Conservation (phyloP, 2,888 invertebrate genomes). For the Gastrophysa polygoni region DNA sequence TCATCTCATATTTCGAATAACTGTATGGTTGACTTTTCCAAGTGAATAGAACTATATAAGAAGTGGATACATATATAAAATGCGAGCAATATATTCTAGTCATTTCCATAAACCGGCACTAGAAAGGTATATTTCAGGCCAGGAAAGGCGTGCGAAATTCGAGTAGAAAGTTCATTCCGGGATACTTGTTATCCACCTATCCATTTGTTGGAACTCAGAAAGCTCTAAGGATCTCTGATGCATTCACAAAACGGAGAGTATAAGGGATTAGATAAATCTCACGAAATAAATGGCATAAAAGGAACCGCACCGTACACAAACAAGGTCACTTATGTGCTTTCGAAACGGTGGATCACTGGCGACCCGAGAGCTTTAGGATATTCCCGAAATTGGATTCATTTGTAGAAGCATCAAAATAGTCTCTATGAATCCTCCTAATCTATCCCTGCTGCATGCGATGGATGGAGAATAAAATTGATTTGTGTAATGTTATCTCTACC, state of each 20-base stretch:
- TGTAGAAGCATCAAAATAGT: slow-evolving; percentile 16
- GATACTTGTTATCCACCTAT: slow-evolving; percentile 10
- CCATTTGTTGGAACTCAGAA: not conserved
- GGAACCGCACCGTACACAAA: slow-evolving; percentile 6
- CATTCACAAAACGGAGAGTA: slow-evolving; percentile 34
- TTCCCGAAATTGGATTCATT: slow-evolving; percentile 22
- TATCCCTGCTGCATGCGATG: not conserved
- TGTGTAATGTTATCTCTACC: not conserved
- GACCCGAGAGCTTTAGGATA: slow-evolving; percentile 14
- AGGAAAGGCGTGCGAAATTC: not conserved
- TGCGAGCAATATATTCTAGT: no score
- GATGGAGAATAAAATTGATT: not conserved
- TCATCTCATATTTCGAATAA: no score
- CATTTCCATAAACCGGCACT: no score
- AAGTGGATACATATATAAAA: no score
- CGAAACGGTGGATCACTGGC: slow-evolving; percentile 27
- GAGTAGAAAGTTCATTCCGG: slow-evolving; percentile 12
- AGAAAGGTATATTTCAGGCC: no score
- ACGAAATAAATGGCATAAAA: slow-evolving; percentile 28
- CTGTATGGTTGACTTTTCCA: no score
- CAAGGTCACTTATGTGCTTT: slow-evolving; percentile 32
- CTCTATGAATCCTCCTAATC: slow-evolving; percentile 1
- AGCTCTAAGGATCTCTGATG: slow-evolving; percentile 26
- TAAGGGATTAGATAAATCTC: slow-evolving; percentile 28
- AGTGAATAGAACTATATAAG: no score